Conservation (phyloP, 2,888 invertebrate genomes). For the Caenorhabditis sp. region DNA sequence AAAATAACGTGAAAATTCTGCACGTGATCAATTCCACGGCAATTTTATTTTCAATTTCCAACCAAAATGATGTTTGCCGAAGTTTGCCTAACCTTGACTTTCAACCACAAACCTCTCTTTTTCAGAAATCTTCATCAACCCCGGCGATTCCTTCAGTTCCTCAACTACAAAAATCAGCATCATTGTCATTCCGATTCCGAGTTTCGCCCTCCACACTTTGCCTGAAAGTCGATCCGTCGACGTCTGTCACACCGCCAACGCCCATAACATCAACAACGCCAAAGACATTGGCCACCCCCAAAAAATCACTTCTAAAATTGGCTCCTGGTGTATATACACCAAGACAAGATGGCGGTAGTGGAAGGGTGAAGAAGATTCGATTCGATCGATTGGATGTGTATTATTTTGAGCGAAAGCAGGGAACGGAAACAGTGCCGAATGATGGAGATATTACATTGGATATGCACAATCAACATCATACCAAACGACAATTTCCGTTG, state of each 20-base stretch:
- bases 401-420: slow-evolving; percentile 36
- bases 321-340: background rate
- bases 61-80: background rate
- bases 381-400: slow-evolving; percentile 25
- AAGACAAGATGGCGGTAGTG: slow-evolving; percentile 13
- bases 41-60: too few relatives aligned
- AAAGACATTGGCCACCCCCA: background rate
- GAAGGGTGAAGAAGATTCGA: background rate
- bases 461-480: slow-evolving; percentile 32
- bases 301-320: background rate
- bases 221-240: background rate
- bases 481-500: slow-evolving; percentile 21
- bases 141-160: slow-evolving; percentile 27
- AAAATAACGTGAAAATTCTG: background rate
- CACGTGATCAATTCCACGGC: too few relatives aligned
- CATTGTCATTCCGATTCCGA: slow-evolving; percentile 27
- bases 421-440: slow-evolving; percentile 17
- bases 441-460: slow-evolving; percentile 30
- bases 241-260: slow-evolving; percentile 13
- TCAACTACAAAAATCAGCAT: slow-evolving; percentile 10
- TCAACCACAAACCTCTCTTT: too few relatives aligned
- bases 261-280: too few relatives aligned
- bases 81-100: background rate
- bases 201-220: slow-evolving; percentile 27
- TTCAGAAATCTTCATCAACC: slow-evolving; percentile 35